phyloP scores from a whole-genome alignment of 2,797 vertebrate genomes.

The Chelon labrosus region DNA sequence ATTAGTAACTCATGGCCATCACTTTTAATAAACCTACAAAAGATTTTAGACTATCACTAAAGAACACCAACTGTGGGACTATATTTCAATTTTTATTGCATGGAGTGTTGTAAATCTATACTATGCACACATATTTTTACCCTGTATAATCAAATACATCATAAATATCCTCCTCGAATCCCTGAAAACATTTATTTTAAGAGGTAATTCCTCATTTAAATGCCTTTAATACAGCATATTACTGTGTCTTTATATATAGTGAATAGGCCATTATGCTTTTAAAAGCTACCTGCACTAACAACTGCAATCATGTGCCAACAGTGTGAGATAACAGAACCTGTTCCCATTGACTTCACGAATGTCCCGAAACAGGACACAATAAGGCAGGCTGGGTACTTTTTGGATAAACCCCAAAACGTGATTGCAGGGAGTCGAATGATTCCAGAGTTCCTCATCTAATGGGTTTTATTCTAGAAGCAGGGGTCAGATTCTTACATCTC shows the following conservation, averaged over 20 bases:
- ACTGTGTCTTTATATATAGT: neutral
- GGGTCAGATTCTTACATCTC: slow-evolving; percentile 45
- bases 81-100: neutral
- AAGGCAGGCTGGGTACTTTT: neutral
- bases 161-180: too few relatives aligned
- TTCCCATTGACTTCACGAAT: slow-evolving; percentile 3
- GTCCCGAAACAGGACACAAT: slow-evolving; percentile 20
- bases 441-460: slow-evolving; percentile 35
- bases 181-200: neutral
- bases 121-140: neutral
- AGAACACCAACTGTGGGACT: too few relatives aligned
- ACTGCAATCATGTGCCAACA: neutral
- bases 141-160: too few relatives aligned
- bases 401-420: neutral
- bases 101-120: neutral
- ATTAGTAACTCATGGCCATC: neutral
- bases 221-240: neutral
- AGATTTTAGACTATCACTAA: neutral
- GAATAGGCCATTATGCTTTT: neutral
- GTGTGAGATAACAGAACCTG: neutral
- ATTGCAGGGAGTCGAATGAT: slow-evolving; percentile 16
- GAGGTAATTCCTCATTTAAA: neutral
- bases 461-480: slow-evolving; percentile 19
- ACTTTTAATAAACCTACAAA: neutral
- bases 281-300: neutral